Conservation (phyloP, 2,113 vertebrate genomes). For the Rattus rattus region DNA sequence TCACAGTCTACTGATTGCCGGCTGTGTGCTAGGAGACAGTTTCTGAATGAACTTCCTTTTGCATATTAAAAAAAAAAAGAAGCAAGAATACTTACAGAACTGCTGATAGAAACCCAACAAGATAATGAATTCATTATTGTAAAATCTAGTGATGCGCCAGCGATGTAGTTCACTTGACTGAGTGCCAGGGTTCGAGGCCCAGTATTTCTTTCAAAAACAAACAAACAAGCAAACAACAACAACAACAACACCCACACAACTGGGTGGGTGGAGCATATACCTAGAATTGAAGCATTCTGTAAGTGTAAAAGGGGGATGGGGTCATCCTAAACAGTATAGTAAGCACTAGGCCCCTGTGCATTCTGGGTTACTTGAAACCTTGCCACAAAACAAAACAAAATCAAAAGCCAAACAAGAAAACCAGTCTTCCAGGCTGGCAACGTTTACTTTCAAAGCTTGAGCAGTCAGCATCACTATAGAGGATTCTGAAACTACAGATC, state of each 20-base stretch:
- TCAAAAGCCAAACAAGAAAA: slow-evolving; percentile 24
- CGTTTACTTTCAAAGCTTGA: not conserved
- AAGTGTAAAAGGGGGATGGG: not conserved
- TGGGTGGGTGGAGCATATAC: not conserved
- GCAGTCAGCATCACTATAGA: not conserved
- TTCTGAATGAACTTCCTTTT: not conserved
- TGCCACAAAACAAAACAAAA: not conserved
- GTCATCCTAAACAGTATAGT: not conserved
- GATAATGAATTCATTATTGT: not conserved
- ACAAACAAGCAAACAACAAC: not conserved
- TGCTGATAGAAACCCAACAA: slow-evolving; percentile 6
- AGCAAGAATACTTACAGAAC: not conserved
- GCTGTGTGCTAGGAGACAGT: not conserved
- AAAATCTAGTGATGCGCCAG: not conserved
- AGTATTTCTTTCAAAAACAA: not conserved
- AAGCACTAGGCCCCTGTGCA: not conserved
- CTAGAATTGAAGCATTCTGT: not conserved
- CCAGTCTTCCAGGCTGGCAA: not conserved
- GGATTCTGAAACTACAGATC: not conserved
- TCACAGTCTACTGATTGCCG: not conserved
- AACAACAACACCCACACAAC: not conserved
- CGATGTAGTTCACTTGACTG: not conserved
- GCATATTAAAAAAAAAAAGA: not conserved
- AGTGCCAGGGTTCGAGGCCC: not conserved
- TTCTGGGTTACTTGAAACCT: not conserved